Evolutionary conservation across 2,888 invertebrate species (phyloP), one percentile per base, ranked within the genome.

Genomic region (Dasypolia templi): DNA sequence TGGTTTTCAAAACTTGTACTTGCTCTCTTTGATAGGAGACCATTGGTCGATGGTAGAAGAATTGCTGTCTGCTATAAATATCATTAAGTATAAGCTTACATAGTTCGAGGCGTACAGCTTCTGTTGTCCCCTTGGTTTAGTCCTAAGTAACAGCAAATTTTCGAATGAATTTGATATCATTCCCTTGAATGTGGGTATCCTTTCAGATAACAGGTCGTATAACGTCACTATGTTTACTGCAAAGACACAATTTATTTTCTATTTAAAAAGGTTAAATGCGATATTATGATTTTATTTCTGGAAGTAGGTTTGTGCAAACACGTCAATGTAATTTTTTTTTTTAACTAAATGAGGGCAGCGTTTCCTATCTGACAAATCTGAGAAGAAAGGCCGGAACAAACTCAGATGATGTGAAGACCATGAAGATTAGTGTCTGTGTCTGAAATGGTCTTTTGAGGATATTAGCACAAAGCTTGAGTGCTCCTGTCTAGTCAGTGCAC

Each of bases 181-280:
- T 39, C 68, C 71, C 14, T 22, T 68, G 68, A 71, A 71, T 5
- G 14, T 71, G 17, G 14, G 11, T 9, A 71, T 46, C 19, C 35
- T 32, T 14, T 26, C 17, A 5, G 55, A 35, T 22, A 44, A 44
- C 55, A 55, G 53, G 0, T 46, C 19, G 26, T 3, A 55, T 22
- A 71, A 46, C 2, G 7, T 6, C 14, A 35, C 67, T 5, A 71
- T 55, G 26, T 67, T 46, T n/a, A 68, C 71, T 71, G 44, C 1
- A 65, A 71, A 67, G 12, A 55, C 26, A 70, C 32, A 71, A 68
- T 2, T 17, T n/a, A n/a, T 22, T 14, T 14, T 56, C 4, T 56
- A 32, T 11, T 29, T 19, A 56, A 56, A 19, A 29, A 59, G 35
- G 44, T 44, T 44, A 44, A 44, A 4, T 2, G 14, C n/a, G n/a